Base-by-base conservation (phyloP, 2,797 vertebrate genomes). In the Rhabdomys pumilio region DNA sequence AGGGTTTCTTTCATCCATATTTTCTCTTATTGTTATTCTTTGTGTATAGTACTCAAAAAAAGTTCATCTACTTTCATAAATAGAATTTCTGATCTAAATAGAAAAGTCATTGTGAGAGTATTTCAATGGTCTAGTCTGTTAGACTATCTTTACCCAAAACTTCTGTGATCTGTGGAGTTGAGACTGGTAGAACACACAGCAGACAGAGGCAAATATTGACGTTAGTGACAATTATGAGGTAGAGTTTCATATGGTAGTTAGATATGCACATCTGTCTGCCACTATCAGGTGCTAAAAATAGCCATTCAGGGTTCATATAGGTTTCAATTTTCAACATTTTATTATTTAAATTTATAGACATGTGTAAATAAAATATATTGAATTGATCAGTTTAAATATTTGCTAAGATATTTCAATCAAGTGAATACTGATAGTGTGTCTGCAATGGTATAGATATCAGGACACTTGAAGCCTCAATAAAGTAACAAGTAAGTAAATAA, bases 341-440 rank as follows among this genome's bases (percentile, higher is more conserved):
- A 10, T 90, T 41, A 79, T n/a, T 65, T 72, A 93, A 89, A 76
- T 80, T 75, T 55, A 20, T 83, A 86, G 76, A 22, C 63, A 3
- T 55, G 44, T 31, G 41, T 1, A 93, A 92, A 84, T 85, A 76
- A 89, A 47, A 55, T 88, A 76, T 77, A 73, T 41, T 38, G 69
- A 91, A 92, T 38, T 75, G 26, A 94, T 84, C 73, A 47, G 0
- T 65, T 93, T 17, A 20, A 91, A 89, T 89, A 65, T 79, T 96
- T 94, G 34, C 11, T 75, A 50, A 6, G 50, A 76, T 63, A 76
- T 75, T 53, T 90, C 10, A 80, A 6, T 75, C 0, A 83, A 72
- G 38, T 12, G 11, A 81, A 86, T 19, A 73, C 3, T 65, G 50
- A 87, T 1, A 59, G 4, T 82, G 20, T 91, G 13, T 22, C 29